A percentile compares a stretch with the other conserved stretches of the same genome.
Conservation (phyloP, 2,113 vertebrate species). For the Percopsis transmontana region DNA sequence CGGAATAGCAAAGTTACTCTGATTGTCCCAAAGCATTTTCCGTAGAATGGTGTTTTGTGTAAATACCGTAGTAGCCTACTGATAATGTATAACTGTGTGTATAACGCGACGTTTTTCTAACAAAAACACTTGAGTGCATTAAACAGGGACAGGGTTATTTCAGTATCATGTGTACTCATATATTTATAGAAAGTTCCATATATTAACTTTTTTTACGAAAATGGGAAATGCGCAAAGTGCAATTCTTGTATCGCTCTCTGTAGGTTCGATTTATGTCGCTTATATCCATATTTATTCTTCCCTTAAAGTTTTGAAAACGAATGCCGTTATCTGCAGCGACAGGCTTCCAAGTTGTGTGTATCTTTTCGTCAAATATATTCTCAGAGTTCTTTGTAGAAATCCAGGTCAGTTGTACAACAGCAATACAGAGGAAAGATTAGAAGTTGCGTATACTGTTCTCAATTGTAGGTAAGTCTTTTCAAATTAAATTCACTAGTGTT, state of each 20-base stretch:
- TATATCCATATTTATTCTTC: constrained; percentile 59
- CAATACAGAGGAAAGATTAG: fast-evolving
- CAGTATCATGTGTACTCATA: too few relatives aligned
- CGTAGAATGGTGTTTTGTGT: too few relatives aligned
- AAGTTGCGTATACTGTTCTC: constrained; percentile 41
- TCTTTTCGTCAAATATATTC: constrained; percentile 42
- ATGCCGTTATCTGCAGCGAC: constrained; percentile 24
- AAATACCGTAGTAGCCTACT: too few relatives aligned
- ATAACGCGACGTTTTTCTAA: too few relatives aligned
- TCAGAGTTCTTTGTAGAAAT: constrained; percentile 31
- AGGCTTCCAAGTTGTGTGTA: constrained; percentile 49
- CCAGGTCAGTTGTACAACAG: constrained; percentile 22
- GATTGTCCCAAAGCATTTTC: constrained; percentile 24
- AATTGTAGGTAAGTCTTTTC: constrained; percentile 61
- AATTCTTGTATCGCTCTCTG: background rate
- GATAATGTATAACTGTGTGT: too few relatives aligned
- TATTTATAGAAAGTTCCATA: too few relatives aligned
- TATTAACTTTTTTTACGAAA: background rate
- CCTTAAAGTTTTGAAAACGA: constrained; percentile 33
- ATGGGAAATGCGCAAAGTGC: constrained; percentile 42
- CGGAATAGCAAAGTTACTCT: background rate
- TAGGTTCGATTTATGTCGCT: constrained; percentile 25
- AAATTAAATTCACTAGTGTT: background rate
- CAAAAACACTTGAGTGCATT: too few relatives aligned
- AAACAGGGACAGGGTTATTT: too few relatives aligned